Evolutionary conservation across 2,888 invertebrate species (phyloP).

Genomic region (Margaritifera margaritifera): DNA sequence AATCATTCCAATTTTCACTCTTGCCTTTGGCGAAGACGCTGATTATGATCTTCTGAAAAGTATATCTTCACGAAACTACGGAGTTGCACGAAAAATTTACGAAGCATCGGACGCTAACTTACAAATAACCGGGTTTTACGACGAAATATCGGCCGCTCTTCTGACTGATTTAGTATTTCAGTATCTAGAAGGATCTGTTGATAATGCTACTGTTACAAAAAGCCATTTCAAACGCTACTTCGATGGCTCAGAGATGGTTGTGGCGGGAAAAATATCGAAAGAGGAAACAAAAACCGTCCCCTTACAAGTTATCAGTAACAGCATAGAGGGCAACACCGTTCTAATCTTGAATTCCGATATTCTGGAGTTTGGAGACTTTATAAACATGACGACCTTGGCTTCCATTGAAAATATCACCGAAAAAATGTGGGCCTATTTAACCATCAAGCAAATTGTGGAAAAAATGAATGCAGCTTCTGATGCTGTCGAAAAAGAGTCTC

Average conservation of each 20-base stretch:
- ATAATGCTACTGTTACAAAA: slow-evolving; percentile 38
- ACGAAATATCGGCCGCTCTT: slow-evolving; percentile 81
- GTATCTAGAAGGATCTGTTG: slow-evolving; percentile 73
- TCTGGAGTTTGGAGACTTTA: slow-evolving; percentile 1
- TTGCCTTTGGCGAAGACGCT: slow-evolving; percentile 53
- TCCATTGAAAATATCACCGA: slow-evolving; percentile 49
- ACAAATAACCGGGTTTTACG: slow-evolving; percentile 79
- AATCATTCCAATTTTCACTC: slow-evolving; percentile 43
- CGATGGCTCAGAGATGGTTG: slow-evolving; percentile 54
- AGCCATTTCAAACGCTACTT: slow-evolving; percentile 40
- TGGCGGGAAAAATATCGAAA: slow-evolving; percentile 9
- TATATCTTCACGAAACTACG: slow-evolving; percentile 78
- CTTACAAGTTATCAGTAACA: slow-evolving; percentile 17
- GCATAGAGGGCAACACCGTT: slow-evolving; percentile 8
- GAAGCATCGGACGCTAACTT: slow-evolving; percentile 82
- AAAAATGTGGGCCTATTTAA: slow-evolving; percentile 62
- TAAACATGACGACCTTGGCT: slow-evolving; percentile 22
- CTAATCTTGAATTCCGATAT: slow-evolving; percentile 1
- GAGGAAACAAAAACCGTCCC: slow-evolving; percentile 5
- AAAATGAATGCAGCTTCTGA: slow-evolving; percentile 27
- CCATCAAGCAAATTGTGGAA: slow-evolving; percentile 55
- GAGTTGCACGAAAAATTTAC: slow-evolving; percentile 83
- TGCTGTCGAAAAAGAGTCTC: slow-evolving; percentile 18
- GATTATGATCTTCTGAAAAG: slow-evolving; percentile 54
- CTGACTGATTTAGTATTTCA: slow-evolving; percentile 80